Evolutionary conservation across 64 coral and sea anemone genomes (phyloP).

Genomic region (Actinia equina): DNA sequence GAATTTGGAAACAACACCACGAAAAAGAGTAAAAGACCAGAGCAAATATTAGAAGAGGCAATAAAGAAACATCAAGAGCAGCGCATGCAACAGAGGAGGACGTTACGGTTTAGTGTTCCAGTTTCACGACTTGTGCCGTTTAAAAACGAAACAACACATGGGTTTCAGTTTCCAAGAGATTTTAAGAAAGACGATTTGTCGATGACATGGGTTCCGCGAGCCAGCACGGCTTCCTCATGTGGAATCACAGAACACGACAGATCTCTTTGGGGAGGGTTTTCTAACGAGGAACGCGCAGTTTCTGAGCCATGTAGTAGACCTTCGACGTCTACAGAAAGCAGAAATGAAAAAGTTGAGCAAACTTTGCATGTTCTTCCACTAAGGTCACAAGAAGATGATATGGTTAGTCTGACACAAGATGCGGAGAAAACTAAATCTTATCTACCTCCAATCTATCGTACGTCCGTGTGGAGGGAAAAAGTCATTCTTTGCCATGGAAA

Average conservation of each 20-base stretch:
- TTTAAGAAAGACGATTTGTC: neutral
- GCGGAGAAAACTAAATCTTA: neutral
- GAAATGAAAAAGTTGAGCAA: neutral
- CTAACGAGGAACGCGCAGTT: neutral
- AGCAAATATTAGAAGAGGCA: slow-evolving; percentile 9
- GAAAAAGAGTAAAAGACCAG: neutral
- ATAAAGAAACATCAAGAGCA: slow-evolving; percentile 20
- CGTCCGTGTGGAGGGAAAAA: neutral
- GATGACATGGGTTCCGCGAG: neutral
- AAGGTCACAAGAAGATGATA: neutral
- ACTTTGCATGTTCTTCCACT: slow-evolving; percentile 12
- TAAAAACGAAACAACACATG: neutral
- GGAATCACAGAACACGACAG: neutral
- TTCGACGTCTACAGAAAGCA: neutral
- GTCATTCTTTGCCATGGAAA: neutral
- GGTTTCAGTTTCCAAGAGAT: slow-evolving; percentile 10
- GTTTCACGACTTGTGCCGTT: slow-evolving; percentile 9
- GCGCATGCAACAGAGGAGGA: neutral
- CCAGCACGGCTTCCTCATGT: neutral
- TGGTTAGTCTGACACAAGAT: neutral
- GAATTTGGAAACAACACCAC: neutral
- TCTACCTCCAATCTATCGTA: slow-evolving; percentile 21
- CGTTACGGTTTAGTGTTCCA: neutral
- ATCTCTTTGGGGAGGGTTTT: neutral
- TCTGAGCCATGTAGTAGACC: neutral